Percentiles rank a stretch among this genome's conserved stretches.
phyloP scores from a whole-genome alignment of 35 echinoderm and acorn worm species.

The Diadema setosum region DNA sequence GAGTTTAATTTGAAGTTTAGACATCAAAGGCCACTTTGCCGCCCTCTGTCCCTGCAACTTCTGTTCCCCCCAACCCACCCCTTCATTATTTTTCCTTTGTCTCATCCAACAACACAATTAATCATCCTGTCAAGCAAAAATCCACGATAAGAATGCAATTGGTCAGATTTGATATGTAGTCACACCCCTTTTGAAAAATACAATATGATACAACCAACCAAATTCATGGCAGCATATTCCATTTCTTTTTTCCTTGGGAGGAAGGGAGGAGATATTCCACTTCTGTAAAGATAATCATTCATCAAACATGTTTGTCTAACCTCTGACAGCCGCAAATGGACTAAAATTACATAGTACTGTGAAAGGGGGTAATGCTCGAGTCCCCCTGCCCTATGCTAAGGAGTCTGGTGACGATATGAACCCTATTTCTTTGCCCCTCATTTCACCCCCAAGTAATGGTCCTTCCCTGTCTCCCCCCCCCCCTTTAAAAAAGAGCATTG shows the following conservation, averaged over 20 bases:
- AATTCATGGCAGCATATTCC: too few relatives aligned
- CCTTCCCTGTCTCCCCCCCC: too few relatives aligned
- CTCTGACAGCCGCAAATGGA: constrained; percentile 6
- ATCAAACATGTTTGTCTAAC: constrained; percentile 15
- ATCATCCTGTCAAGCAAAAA: too few relatives aligned
- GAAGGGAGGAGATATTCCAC: not conserved
- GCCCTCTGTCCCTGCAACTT: not conserved
- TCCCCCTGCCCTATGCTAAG: too few relatives aligned
- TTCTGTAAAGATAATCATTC: constrained; percentile 5
- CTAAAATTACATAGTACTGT: not conserved
- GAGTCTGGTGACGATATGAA: too few relatives aligned
- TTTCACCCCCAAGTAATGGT: too few relatives aligned
- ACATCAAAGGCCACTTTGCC: constrained; percentile 23
- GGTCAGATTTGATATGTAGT: too few relatives aligned
- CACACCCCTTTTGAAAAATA: too few relatives aligned
- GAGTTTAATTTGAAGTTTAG: constrained; percentile 43
- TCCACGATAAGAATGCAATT: too few relatives aligned
- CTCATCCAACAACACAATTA: not conserved
- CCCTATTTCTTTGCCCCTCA: not conserved
- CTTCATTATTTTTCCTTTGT: not conserved
- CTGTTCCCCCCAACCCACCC: not conserved
- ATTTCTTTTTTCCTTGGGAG: not conserved
- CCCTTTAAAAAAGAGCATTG: not conserved
- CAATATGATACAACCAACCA: too few relatives aligned
- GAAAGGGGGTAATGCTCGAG: too few relatives aligned